These are phyloP conservation scores for Melanerpes formicivorus DNA, from an alignment of 2,113 vertebrate genomes.

Conservation along the genomic window DNA sequence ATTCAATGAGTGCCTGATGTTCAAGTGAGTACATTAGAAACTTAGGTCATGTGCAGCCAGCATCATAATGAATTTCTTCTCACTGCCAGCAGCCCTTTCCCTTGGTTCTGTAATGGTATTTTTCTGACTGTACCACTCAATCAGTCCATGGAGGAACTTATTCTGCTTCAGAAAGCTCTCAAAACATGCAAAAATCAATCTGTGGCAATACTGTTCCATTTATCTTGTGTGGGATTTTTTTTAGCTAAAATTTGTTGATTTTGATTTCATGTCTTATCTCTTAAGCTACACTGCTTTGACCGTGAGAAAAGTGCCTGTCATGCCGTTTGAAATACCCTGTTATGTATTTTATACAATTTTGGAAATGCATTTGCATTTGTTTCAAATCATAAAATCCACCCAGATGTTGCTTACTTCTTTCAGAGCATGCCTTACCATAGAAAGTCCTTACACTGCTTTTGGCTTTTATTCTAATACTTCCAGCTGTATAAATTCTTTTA, in stretches of 20 bases:
- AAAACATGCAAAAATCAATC: background rate
- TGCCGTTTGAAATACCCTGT: constrained; percentile 55
- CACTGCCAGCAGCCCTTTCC: constrained; percentile 44
- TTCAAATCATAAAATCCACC: constrained; percentile 76
- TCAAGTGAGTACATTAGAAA: constrained; percentile 70
- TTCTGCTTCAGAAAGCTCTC: constrained; percentile 8
- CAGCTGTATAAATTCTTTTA: constrained; percentile 92
- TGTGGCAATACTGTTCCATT: background rate
- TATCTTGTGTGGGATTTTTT: background rate
- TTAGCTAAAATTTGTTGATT: constrained; percentile 1
- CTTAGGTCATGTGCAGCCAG: constrained; percentile 56
- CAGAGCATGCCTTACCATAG: constrained; percentile 71
- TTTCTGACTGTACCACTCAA: background rate
- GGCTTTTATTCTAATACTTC: constrained; percentile 81
- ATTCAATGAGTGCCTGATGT: constrained; percentile 76
- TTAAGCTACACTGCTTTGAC: background rate
- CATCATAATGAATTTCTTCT: constrained; percentile 66
- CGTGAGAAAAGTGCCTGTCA: constrained; percentile 1
- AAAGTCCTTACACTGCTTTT: constrained; percentile 79
- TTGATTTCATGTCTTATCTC: constrained; percentile 26
- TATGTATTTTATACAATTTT: constrained; percentile 57
- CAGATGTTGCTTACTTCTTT: constrained; percentile 78
- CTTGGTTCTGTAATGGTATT: constrained; percentile 18
- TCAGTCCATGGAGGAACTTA: background rate
- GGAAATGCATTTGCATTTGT: constrained; percentile 75